A percentile compares a stretch with the other conserved stretches of the same genome.
Evolutionary conservation across 2,797 vertebrate genomes (phyloP).

Genomic region (Furcifer pardalis): DNA sequence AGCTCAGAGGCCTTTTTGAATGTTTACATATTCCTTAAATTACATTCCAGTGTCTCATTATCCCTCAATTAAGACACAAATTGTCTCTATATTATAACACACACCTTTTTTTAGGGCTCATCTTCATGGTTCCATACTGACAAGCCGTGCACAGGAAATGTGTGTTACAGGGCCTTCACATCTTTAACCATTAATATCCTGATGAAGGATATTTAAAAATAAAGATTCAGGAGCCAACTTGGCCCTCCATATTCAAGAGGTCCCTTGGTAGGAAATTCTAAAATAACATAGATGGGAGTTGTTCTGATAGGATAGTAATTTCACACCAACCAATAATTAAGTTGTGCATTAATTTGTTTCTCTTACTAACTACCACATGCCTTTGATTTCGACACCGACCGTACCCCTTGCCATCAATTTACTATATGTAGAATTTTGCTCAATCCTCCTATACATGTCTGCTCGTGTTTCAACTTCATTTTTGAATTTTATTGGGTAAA

Average conservation of each 20-base stretch:
- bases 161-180: background rate
- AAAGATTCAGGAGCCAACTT: slow-evolving; percentile 13
- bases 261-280: slow-evolving; percentile 17
- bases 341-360: slow-evolving; percentile 20
- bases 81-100: background rate
- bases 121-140: background rate
- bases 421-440: slow-evolving; percentile 1
- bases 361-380: background rate
- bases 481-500: slow-evolving; percentile 63
- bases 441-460: slow-evolving; percentile 23
- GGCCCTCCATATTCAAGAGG: slow-evolving; percentile 4
- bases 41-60: background rate
- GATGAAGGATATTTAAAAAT: slow-evolving; percentile 17
- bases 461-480: slow-evolving; percentile 47
- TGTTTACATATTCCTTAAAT: background rate
- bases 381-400: background rate
- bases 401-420: background rate
- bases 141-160: background rate
- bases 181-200: slow-evolving; percentile 15
- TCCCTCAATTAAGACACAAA: background rate
- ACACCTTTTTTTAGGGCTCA: background rate
- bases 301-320: slow-evolving; percentile 31
- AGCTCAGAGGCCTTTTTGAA: background rate
- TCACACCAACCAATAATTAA: slow-evolving; percentile 28
- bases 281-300: background rate